Evolutionary conservation across 2,888 invertebrate species (phyloP), one percentile per base, ranked within the genome.

Genomic region (Hydrotaea cyrtoneurina): DNA sequence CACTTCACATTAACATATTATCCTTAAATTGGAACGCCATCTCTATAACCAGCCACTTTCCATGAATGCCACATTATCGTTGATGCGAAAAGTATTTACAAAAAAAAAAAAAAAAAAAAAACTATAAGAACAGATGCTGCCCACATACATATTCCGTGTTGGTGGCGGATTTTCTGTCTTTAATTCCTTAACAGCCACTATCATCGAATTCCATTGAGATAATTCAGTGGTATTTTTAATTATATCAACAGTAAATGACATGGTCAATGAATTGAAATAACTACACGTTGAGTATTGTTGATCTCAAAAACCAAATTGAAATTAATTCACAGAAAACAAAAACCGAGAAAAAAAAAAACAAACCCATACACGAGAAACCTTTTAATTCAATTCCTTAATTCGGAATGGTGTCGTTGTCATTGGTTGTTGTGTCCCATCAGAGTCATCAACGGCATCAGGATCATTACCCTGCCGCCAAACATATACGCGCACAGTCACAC

Each of bases 401-500:
- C 59, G 21, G 77, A 75, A 64, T 77, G 59, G n/a, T 73, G 66
- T 64, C 46, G 55, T 78, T 74, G 55, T 75, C 69, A 13, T 69
- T 31, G n/a, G 8, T 69, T 15, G 46, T 23, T 59, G 21, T 59
- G 21, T 59, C 59, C 59, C 59, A 26, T 23, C 26, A 23, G 21
- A 11, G 26, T 31, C 21, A 46, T 57, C 46, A 31, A 53, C 59
- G 15, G 21, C 43, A 21, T 39, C 19, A 69, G 39, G 36, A 64
- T 50, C 50, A 23, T 36, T 62, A 11, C 31, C 39, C 71, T 31
- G 39, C 8, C 8, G 8, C 53, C 39, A 31, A 26, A 36, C 8
- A 66, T 15, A 0, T 31, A 46, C 57, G 31, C 36, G 15, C 15
- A 55, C 71, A 59, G 13, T 43, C 3, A 1, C 66, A 50, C 71